Base-by-base conservation (phyloP, 2,797 vertebrate species). In the Atherinosoma microstoma region DNA sequence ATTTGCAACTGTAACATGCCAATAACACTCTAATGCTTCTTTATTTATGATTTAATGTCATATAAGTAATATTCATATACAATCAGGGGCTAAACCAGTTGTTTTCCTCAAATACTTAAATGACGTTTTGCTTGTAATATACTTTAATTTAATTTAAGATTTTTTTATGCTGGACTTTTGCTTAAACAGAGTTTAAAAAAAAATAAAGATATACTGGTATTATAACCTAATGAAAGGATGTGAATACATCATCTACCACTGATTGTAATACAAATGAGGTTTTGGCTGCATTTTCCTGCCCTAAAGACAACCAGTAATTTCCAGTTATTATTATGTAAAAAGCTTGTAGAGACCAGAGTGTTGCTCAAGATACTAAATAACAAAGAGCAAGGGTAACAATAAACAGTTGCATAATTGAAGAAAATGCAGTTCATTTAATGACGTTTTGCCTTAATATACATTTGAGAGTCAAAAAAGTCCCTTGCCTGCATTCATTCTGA, bases 201-300 rank as follows among this genome's bases (percentile, higher is more conserved):
- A n/a, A n/a, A n/a, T 9, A 24, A 24, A 12, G 24, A 4, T 16
- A 27, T 24, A 51, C 20, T 11, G n/a, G 1, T 29, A 27, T 24
- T 53, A 29, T 56, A 18, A 56, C 22, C 30, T 53, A 53, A 24
- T 4, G 9, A 12, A 53, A 53, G 49, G 22, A 53, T 12, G 9
- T 53, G 4, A 24, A 53, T 53, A 24, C 10, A 12, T 53, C 9
- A 5, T 53, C 22, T 24, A 53, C 49, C 12, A 30, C 27, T 13
- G 0, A 54, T 27, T 54, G 22, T 56, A 16, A 56, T 56, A 30
- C 53, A 30, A 56, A 56, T 56, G 27, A 2, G 4, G 20, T 58
- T 40, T 36, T 18, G 30, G 6, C 36, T 29, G 51, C 22, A 53
- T 65, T 54, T 66, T n/a, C 35, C 64, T 66, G 53, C 35, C 4